These are phyloP conservation scores for Scomberomorus guttatus DNA, from an alignment of 2,797 vertebrate genomes.

Conservation along the genomic window DNA sequence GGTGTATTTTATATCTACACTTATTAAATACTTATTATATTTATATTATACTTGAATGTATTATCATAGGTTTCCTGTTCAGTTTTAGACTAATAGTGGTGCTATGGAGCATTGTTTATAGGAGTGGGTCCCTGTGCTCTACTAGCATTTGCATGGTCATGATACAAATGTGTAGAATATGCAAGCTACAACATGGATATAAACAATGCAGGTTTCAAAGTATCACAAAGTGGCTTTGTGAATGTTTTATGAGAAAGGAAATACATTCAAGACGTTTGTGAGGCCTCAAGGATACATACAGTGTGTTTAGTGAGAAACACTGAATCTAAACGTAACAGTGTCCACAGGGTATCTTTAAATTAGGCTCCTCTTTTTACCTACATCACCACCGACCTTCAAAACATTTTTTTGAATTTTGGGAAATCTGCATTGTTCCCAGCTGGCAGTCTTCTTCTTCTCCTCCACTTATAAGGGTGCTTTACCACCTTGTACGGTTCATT, in stretches of 20 bases:
- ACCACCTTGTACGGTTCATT: constrained; percentile 37
- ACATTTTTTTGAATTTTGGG: neutral
- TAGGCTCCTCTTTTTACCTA: neutral
- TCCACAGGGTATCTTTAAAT: too few species aligned
- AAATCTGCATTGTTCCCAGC: neutral
- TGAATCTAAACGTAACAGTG: neutral
- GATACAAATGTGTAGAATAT: neutral
- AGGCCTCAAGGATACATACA: too few species aligned
- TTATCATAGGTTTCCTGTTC: neutral
- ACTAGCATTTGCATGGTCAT: neutral
- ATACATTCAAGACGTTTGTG: too few species aligned
- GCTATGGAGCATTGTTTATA: neutral
- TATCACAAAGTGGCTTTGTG: too few species aligned
- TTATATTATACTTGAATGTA: neutral
- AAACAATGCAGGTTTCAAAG: too few species aligned
- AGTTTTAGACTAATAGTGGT: neutral
- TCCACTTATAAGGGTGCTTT: neutral
- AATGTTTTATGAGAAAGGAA: too few species aligned
- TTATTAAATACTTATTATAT: neutral
- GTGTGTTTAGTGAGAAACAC: neutral
- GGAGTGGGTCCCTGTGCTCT: neutral
- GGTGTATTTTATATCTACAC: neutral
- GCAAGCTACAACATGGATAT: neutral
- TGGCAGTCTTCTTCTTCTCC: neutral
- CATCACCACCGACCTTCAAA: neutral